Percentiles rank a stretch among this genome's conserved stretches.
These are phyloP conservation scores for Terrapene triunguis DNA, from an alignment of 2,113 vertebrate species.

Conservation along the genomic window DNA sequence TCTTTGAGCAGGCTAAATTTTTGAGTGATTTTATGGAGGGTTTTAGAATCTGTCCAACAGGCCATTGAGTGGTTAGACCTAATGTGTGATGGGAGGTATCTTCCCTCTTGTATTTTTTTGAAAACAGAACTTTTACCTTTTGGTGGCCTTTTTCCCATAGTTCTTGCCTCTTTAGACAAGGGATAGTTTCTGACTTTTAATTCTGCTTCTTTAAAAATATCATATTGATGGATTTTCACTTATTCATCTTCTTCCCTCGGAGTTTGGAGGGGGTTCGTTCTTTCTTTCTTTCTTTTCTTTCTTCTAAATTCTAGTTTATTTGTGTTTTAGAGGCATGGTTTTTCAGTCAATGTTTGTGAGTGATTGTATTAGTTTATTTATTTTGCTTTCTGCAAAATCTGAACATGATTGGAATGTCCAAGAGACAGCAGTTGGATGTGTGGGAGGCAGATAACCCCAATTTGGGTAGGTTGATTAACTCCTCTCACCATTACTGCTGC, in stretches of 20 bases:
- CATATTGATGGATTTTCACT: not conserved
- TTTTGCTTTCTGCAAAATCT: not conserved
- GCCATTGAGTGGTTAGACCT: not conserved
- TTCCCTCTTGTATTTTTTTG: not conserved
- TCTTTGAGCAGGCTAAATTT: not conserved
- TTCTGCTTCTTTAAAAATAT: not conserved
- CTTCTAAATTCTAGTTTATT: not conserved
- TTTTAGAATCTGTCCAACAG: not conserved
- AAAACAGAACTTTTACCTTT: slow-evolving; percentile 16
- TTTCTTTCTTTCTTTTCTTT: not conserved
- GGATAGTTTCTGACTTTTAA: not conserved
- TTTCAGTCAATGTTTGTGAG: not conserved
- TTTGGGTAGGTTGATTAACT: not conserved
- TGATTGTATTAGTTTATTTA: not conserved
- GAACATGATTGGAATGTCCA: not conserved
- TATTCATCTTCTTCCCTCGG: not conserved
- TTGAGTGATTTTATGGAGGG: not conserved
- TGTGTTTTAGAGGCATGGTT: not conserved
- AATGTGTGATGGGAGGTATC: not conserved
- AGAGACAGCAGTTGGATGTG: not conserved
- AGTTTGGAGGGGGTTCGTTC: not conserved
- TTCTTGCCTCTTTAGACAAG: not conserved
- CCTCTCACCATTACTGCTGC: not conserved
- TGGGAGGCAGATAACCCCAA: not conserved
- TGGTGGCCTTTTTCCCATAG: not conserved